Conservation (phyloP, 2,888 invertebrate genomes). For the Diarsia rubi region DNA sequence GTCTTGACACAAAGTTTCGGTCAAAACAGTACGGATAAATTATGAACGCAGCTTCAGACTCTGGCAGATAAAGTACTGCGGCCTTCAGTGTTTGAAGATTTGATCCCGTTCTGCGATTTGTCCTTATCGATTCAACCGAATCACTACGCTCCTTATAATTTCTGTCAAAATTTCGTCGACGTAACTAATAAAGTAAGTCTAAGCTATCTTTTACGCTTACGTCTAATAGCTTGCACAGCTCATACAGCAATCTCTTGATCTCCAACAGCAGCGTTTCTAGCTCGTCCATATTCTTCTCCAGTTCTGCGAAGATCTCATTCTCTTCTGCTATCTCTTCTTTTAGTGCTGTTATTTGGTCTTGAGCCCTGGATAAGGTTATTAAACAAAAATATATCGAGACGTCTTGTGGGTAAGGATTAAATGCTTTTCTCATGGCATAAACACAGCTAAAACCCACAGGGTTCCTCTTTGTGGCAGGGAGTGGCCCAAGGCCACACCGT, state of each 20-base stretch:
- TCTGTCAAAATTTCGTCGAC: neutral
- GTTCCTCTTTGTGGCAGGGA: neutral
- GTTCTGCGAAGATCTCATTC: slow-evolving; percentile 74
- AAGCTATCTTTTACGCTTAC: slow-evolving; percentile 71
- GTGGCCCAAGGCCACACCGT: neutral
- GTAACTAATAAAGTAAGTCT: neutral
- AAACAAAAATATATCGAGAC: neutral
- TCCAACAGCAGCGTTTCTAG: slow-evolving; percentile 83
- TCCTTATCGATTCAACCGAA: neutral
- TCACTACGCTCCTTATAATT: neutral
- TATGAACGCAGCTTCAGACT: neutral
- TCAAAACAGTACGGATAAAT: neutral
- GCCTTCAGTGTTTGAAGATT: neutral
- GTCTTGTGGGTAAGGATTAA: neutral
- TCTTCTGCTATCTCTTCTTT: slow-evolving; percentile 91
- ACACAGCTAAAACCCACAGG: neutral
- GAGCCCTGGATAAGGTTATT: slow-evolving; percentile 89
- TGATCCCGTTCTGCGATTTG: neutral
- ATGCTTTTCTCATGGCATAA: neutral
- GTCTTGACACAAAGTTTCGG: neutral
- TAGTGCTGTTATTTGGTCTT: slow-evolving; percentile 93
- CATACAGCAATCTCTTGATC: slow-evolving; percentile 86
- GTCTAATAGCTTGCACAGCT: slow-evolving; percentile 85
- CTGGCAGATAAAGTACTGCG: neutral
- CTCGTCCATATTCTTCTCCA: slow-evolving; percentile 81